Percentiles rank a stretch among this genome's conserved stretches.
Conservation (phyloP, 2,113 vertebrate species). For the Sebastes schlegelii region DNA sequence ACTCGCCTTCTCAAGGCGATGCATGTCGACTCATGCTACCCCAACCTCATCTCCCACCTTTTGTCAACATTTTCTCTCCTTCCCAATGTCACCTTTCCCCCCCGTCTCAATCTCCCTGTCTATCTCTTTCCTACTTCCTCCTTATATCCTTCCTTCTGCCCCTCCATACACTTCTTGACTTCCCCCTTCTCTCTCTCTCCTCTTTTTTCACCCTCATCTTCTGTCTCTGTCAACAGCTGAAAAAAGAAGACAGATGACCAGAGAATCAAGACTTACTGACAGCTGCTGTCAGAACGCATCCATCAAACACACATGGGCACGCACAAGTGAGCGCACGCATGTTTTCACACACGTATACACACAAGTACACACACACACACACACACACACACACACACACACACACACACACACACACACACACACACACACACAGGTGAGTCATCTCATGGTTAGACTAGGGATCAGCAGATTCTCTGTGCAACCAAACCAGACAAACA, state of each 20-base stretch:
- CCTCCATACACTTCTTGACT: not conserved
- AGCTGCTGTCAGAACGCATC: slow-evolving; percentile 64
- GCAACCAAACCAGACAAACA: slow-evolving; percentile 38
- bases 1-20: not conserved
- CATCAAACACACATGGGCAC: slow-evolving; percentile 34
- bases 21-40: not conserved
- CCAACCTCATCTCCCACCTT: too few relatives aligned
- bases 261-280: slow-evolving; percentile 65
- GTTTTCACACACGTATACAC: not conserved
- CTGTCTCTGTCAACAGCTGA: slow-evolving; percentile 44
- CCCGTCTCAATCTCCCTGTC: not conserved
- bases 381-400: not conserved
- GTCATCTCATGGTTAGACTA: slow-evolving; percentile 30
- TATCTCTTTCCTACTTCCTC: slow-evolving; percentile 3
- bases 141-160: not conserved
- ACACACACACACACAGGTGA: slow-evolving; percentile 17
- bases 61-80: slow-evolving; percentile 21
- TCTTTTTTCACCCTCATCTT: slow-evolving; percentile 18
- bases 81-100: not conserved
- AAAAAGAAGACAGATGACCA: slow-evolving; percentile 57
- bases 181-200: not conserved
- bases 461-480: slow-evolving; percentile 48
- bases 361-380: not conserved
- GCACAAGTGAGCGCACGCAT: not conserved
- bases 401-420: not conserved